Percentiles rank a stretch among this genome's conserved stretches.
Conservation (phyloP, 2,797 vertebrate genomes). For the Vireo griseus region DNA sequence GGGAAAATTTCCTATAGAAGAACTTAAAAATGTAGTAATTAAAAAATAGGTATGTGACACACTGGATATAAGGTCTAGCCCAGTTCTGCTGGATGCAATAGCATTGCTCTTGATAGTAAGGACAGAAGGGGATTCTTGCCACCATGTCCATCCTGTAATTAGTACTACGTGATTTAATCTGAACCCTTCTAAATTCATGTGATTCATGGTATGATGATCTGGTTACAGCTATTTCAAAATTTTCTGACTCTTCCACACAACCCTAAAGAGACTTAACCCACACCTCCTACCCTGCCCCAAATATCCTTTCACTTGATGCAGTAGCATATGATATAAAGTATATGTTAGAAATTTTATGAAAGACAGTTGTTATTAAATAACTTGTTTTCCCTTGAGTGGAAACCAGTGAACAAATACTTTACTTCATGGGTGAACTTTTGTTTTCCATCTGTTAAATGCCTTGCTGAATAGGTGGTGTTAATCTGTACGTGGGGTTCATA, state of each 20-base stretch:
- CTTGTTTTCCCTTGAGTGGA: neutral
- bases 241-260: neutral
- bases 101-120: neutral
- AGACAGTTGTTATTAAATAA: neutral
- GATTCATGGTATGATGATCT: neutral
- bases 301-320: neutral
- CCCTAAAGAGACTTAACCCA: neutral
- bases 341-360: neutral
- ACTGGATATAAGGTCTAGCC: neutral
- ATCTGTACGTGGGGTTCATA: rapidly evolving
- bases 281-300: rapidly evolving
- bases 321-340: neutral
- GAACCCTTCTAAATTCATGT: neutral
- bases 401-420: neutral
- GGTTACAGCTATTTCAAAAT: neutral
- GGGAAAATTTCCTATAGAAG: neutral
- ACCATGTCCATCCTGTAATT: neutral
- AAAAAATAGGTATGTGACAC: neutral
- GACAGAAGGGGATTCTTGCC: neutral
- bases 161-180: neutral
- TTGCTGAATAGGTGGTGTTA: neutral
- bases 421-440: neutral
- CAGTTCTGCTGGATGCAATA: neutral
- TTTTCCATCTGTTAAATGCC: neutral
- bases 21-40: neutral